Base-by-base conservation (phyloP, 2,797 vertebrate species). In the Eidolon dupreanum region DNA sequence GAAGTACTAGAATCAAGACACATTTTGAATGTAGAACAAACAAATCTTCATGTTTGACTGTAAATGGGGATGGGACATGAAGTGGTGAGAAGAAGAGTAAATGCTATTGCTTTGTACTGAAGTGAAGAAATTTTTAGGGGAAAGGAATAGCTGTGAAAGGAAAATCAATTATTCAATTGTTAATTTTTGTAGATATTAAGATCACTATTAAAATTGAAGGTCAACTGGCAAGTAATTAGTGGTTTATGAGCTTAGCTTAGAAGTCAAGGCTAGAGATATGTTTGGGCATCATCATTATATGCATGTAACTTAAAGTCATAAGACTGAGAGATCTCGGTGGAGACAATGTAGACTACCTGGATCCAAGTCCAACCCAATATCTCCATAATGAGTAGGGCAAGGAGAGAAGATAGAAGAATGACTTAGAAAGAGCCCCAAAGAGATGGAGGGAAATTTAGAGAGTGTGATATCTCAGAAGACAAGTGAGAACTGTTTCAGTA, bases 121-220 rank as follows among this genome's bases (percentile, higher is more conserved):
- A n/a, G 55, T 41, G 31, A 66, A 65, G 41, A 66, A 71, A 19
- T 7, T 24, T 26, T 3, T 31, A 28, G 53, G 22, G 65, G 46
- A 19, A 28, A 84, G 36, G 22, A 51, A 51, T 6, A 81, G 28
- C 36, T 73, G 87, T 13, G 28, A 26, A 46, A 86, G 16, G 51
- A 53, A 92, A 78, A 36, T 86, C n/a, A 49, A 36, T 59, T 57
- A 59, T 75, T 82, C n/a, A 49, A 36, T 59, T 57, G 57, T 75
- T 86, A 68, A 79, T 36, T 84, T 93, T 51, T 61, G 53, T 33
- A 93, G 81, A 83, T 87, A 79, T 9, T 88, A 53, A 89, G 36
- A 63, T 83, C 26, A 83, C 16, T 66, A 31, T 82, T 95, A 79
- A 63, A 83, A 86, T 83, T 36, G 36, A 73, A 79, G 26, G 38